Conservation (phyloP, 1,140 invertebrate species). For the Zaprionus ornatus region DNA sequence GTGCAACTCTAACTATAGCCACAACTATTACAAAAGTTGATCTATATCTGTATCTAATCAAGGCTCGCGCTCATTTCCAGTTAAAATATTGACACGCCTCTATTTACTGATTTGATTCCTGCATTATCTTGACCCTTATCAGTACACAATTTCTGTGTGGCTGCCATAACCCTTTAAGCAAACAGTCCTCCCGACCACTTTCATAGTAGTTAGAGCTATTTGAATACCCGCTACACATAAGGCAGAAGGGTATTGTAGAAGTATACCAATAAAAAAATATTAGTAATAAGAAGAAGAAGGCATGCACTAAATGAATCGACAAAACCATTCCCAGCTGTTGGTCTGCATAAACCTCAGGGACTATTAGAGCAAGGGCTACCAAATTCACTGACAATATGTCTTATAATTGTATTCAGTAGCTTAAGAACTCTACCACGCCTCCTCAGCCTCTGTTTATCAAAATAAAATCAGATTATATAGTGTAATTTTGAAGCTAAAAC, state of each 20-base stretch:
- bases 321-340: neutral
- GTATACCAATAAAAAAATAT: neutral
- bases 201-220: neutral
- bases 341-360: neutral
- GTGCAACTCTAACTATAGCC: neutral
- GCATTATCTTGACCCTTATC: constrained; percentile 51
- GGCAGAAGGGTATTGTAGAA: neutral
- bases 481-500: too few species aligned
- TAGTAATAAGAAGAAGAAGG: neutral
- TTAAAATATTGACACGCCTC: constrained; percentile 63
- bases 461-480: too few species aligned
- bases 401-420: neutral
- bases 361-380: neutral
- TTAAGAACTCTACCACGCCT: too few species aligned
- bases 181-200: neutral
- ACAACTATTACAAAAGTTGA: neutral
- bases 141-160: neutral
- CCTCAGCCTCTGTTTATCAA: too few species aligned
- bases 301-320: neutral
- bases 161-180: neutral
- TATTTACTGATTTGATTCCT: constrained; percentile 54
- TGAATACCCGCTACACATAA: neutral
- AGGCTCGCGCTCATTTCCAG: constrained; percentile 44
- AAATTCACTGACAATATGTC: neutral
- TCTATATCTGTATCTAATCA: constrained; percentile 58